Percentiles rank a stretch among this genome's conserved stretches.
Conservation (phyloP, 2,888 invertebrate genomes). For the Flexamia atlantica region DNA sequence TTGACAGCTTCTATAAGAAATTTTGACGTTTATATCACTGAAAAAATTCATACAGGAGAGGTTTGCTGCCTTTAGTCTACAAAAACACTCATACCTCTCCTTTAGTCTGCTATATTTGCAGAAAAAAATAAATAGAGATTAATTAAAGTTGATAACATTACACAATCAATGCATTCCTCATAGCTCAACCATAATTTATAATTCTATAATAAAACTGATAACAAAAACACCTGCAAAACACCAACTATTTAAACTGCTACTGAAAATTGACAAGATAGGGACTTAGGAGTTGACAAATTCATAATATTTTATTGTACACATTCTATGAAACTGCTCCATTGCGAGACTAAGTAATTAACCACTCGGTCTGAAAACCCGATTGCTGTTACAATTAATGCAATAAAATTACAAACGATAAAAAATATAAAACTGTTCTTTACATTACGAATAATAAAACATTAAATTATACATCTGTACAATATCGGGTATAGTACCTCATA, state of each 20-base stretch:
- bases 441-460: constrained; percentile 20
- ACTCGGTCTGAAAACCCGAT: constrained; percentile 1
- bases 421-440: background rate
- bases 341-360: background rate
- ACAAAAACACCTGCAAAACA: constrained; percentile 46
- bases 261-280: constrained; percentile 60
- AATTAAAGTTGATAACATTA: constrained; percentile 11
- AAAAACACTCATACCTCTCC: too few relatives aligned
- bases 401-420: background rate
- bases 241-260: constrained; percentile 57
- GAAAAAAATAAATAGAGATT: background rate
- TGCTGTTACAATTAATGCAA: background rate
- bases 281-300: constrained; percentile 46
- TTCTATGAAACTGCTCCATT: constrained; percentile 36
- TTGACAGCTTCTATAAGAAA: too few relatives aligned
- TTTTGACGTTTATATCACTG: too few relatives aligned
- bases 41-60: too few relatives aligned
- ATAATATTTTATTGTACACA: constrained; percentile 53
- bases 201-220: constrained; percentile 12
- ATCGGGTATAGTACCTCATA: background rate
- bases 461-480: constrained; percentile 36
- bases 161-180: background rate
- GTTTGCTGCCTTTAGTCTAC: too few relatives aligned
- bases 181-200: constrained; percentile 14
- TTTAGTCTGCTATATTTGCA: background rate